Conservation (phyloP, 2,888 invertebrate species). For the Sepioteuthis lessoniana region DNA sequence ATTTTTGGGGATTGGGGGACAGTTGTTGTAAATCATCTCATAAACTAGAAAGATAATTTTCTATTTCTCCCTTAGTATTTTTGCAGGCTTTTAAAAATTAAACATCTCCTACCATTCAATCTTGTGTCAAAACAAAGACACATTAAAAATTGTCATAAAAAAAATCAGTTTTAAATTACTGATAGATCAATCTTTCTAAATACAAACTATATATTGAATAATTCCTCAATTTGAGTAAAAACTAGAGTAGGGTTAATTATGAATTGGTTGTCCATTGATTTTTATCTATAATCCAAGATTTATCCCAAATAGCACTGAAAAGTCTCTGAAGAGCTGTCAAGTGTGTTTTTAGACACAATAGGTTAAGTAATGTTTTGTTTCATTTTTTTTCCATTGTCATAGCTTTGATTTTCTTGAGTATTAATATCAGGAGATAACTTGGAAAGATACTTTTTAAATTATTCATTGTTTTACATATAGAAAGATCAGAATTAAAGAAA, state of each 20-base stretch:
- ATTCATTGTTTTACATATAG: neutral
- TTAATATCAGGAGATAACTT: neutral
- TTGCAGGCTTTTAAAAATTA: too few relatives aligned
- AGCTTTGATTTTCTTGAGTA: neutral
- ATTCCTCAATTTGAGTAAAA: neutral
- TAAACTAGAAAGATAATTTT: neutral
- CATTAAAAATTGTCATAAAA: neutral
- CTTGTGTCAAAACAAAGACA: neutral
- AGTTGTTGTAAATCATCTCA: neutral
- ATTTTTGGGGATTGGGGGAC: neutral
- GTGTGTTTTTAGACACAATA: neutral
- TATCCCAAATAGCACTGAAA: neutral
- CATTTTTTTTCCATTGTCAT: neutral
- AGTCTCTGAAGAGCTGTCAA: neutral
- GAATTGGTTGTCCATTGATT: neutral
- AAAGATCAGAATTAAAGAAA: neutral
- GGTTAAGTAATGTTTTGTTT: neutral
- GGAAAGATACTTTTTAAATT: neutral
- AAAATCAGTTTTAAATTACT: neutral
- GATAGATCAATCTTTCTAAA: too few relatives aligned
- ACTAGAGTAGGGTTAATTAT: neutral
- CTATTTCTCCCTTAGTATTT: constrained; percentile 33
- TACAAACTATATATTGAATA: neutral
- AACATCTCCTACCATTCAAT: neutral
- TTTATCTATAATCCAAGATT: neutral